A percentile compares a stretch with the other conserved stretches of the same genome.
Evolutionary conservation across 2,113 vertebrate genomes (phyloP).

Genomic region (Melanostigma gelatinosum): DNA sequence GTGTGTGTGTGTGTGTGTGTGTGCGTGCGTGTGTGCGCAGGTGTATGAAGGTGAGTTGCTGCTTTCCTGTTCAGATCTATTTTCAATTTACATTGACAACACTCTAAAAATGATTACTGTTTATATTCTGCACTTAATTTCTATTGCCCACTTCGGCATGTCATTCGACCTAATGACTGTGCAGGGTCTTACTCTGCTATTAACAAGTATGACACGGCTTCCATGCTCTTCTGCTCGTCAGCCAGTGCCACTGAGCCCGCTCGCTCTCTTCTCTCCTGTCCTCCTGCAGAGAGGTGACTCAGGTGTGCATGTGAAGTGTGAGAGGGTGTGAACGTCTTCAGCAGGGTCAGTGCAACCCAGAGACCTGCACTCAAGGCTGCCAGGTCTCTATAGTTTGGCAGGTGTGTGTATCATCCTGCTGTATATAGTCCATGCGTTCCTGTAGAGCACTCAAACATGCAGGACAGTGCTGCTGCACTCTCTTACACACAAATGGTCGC

Average conservation of each 20-base stretch:
- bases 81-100: not conserved
- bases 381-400: no score
- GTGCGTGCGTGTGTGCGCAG: not conserved
- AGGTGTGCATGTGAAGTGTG: conserved; percentile 24
- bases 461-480: not conserved
- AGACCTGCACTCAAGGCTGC: not conserved
- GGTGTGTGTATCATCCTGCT: not conserved
- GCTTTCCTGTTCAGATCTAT: not conserved
- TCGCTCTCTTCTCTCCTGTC: not conserved
- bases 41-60: no score
- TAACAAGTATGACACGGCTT: not conserved
- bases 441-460: not conserved
- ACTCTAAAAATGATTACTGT: not conserved
- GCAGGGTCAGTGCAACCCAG: not conserved
- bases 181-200: conserved; percentile 2
- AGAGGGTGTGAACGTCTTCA: conserved; percentile 9
- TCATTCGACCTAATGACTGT: conserved; percentile 42
- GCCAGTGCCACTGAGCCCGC: conserved; percentile 14
- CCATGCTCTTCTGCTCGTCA: not conserved
- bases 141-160: conserved; percentile 14
- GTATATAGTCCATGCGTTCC: not conserved
- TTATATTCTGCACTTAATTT: not conserved
- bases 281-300: conserved; percentile 20
- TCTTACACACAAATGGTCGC: not conserved
- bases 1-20: not conserved